phyloP scores from a whole-genome alignment of 1,140 invertebrate species.

The Brachionus rubens region DNA sequence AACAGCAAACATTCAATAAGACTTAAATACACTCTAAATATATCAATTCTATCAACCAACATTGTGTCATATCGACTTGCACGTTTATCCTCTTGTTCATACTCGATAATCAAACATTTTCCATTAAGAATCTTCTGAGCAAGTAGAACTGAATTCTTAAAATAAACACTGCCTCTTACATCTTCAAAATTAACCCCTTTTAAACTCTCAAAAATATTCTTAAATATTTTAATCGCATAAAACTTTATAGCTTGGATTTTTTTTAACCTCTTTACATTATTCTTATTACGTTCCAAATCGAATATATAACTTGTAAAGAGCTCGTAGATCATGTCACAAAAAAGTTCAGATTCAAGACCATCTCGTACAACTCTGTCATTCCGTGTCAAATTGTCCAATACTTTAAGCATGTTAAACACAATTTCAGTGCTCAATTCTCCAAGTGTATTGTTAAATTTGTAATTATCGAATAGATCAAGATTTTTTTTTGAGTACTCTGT shows the following conservation, averaged over 20 bases:
- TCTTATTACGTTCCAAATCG: conserved; percentile 13
- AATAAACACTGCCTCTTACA: neutral
- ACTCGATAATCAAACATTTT: neutral
- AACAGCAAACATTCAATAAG: neutral
- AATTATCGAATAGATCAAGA: neutral
- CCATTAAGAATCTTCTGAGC: neutral
- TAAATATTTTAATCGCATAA: conserved; percentile 17
- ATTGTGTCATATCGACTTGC: neutral
- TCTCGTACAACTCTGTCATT: neutral
- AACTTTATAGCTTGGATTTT: conserved; percentile 18
- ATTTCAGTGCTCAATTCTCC: conserved; percentile 32
- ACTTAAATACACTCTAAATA: neutral
- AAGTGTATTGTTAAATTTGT: conserved; percentile 2
- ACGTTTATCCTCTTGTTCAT: neutral
- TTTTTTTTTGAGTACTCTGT: conserved; percentile 1
- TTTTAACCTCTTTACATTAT: conserved; percentile 36
- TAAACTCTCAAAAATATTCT: neutral
- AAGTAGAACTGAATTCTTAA: neutral
- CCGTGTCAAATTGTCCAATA: neutral
- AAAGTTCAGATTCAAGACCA: neutral
- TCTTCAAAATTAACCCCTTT: neutral
- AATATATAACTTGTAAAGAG: neutral
- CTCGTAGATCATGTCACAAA: neutral
- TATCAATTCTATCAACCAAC: neutral
- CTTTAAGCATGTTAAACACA: conserved; percentile 3